Percentiles rank a stretch among this genome's conserved stretches.
These are phyloP conservation scores for Sebastes hubbsi DNA, from an alignment of 2,797 vertebrate genomes.

Conservation along the genomic window DNA sequence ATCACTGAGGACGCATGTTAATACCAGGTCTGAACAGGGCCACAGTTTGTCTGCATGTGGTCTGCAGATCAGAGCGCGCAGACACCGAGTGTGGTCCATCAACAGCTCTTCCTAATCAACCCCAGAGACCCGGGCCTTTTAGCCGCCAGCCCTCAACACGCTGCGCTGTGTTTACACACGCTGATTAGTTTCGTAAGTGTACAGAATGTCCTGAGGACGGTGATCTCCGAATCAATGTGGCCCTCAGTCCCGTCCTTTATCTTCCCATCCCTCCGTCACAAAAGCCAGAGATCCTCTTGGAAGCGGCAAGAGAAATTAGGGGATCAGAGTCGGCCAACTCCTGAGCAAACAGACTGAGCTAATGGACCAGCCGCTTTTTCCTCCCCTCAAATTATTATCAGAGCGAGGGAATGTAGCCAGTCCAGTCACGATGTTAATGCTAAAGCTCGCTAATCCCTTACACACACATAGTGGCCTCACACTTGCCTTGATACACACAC, in stretches of 20 bases:
- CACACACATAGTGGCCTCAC: constrained; percentile 89
- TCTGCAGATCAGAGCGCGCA: constrained; percentile 60
- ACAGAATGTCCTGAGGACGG: constrained; percentile 86
- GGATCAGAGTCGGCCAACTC: constrained; percentile 89
- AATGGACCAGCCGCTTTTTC: constrained; percentile 92
- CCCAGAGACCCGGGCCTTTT: constrained; percentile 84
- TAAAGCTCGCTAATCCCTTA: constrained; percentile 93
- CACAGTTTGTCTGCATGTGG: constrained; percentile 37
- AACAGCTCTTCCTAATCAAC: constrained; percentile 86
- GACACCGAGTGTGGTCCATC: constrained; percentile 85
- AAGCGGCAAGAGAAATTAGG: constrained; percentile 89
- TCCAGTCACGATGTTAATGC: constrained; percentile 87
- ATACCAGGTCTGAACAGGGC: too few relatives aligned
- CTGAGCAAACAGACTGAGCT: constrained; percentile 93
- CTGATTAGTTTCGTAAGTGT: constrained; percentile 88
- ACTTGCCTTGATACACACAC: constrained; percentile 70
- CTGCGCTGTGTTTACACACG: constrained; percentile 87
- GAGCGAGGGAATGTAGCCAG: constrained; percentile 88
- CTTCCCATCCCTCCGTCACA: constrained; percentile 77
- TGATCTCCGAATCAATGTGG: constrained; percentile 85
- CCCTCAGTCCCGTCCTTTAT: constrained; percentile 72
- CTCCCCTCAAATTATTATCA: constrained; percentile 95
- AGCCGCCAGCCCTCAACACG: constrained; percentile 72
- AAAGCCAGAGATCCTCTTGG: constrained; percentile 88
- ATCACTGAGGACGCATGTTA: too few relatives aligned